Percentiles rank a stretch among this genome's conserved stretches.
phyloP scores from a whole-genome alignment of 1,140 invertebrate genomes.

The Drosophila nigrodunni region DNA sequence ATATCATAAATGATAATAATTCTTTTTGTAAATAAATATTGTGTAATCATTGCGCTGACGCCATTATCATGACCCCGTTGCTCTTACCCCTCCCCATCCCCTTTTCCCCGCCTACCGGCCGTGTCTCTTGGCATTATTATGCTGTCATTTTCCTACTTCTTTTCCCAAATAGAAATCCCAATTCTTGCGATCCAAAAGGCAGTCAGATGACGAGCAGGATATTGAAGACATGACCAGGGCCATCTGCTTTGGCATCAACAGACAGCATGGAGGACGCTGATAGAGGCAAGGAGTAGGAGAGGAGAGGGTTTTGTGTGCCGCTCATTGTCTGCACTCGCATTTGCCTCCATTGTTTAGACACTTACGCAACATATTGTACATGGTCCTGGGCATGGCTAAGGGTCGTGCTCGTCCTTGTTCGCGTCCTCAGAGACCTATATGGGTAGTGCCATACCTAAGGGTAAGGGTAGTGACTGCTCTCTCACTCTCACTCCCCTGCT shows the following conservation, averaged over 20 bases:
- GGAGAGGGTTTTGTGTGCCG: slow-evolving; percentile 48
- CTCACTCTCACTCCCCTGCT: neutral
- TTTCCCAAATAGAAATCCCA: slow-evolving; percentile 62
- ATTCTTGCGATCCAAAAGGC: slow-evolving; percentile 56
- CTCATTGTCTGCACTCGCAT: slow-evolving; percentile 46
- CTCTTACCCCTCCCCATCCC: neutral
- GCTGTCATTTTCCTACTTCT: slow-evolving; percentile 56
- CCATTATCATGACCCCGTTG: slow-evolving; percentile 37
- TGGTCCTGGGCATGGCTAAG: slow-evolving; percentile 35
- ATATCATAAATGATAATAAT: slow-evolving; percentile 74
- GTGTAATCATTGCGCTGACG: slow-evolving; percentile 66
- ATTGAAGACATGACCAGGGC: slow-evolving; percentile 60
- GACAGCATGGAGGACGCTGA: slow-evolving; percentile 28
- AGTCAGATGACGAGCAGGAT: slow-evolving; percentile 69
- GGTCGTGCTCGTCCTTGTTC: slow-evolving; percentile 11
- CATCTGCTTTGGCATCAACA: slow-evolving; percentile 56
- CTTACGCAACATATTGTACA: slow-evolving; percentile 68
- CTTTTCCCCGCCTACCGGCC: neutral
- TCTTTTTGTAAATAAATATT: slow-evolving; percentile 75
- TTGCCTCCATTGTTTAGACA: slow-evolving; percentile 73
- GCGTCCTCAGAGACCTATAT: neutral
- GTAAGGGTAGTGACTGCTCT: slow-evolving; percentile 24
- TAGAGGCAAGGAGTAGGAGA: neutral
- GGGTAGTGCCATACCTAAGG: slow-evolving; percentile 14
- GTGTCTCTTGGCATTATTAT: slow-evolving; percentile 56